These are phyloP conservation scores for Trachythela sp. DNA, from an alignment of 64 coral and sea anemone species.

Conservation along the genomic window DNA sequence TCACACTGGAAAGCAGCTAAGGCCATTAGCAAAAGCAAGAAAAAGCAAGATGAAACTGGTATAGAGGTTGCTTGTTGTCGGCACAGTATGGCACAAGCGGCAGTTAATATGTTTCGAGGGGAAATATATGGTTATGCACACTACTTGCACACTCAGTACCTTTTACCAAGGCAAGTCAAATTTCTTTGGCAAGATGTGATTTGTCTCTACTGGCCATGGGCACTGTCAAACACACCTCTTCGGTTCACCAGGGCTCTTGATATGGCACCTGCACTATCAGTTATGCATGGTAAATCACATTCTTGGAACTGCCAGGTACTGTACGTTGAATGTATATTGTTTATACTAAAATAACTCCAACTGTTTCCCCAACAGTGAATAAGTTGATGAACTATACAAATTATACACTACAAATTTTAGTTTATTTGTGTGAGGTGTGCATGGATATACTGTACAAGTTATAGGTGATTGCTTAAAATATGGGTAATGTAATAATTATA, in stretches of 20 bases:
- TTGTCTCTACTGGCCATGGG: slow-evolving; percentile 14
- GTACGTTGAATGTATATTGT: neutral
- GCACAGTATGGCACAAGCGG: slow-evolving; percentile 11
- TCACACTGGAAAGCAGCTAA: slow-evolving; percentile 20
- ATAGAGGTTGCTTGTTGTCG: neutral
- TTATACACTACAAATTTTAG: too few species aligned
- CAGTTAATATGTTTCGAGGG: slow-evolving; percentile 17
- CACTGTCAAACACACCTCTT: neutral
- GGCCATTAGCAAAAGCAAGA: neutral
- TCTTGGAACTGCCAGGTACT: neutral
- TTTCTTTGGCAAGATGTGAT: slow-evolving; percentile 27
- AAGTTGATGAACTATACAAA: neutral
- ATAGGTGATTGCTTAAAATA: too few species aligned
- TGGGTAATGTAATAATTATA: too few species aligned
- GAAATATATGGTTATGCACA: neutral
- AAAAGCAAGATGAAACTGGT: slow-evolving; percentile 8
- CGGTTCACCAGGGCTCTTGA: neutral
- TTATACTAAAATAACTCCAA: neutral
- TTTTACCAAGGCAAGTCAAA: neutral
- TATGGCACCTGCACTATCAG: neutral
- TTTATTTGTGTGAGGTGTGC: too few species aligned
- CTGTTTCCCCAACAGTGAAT: neutral
- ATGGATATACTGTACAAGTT: too few species aligned
- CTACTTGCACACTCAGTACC: neutral
- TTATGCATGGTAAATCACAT: slow-evolving; percentile 19